Conservation (phyloP, 2,797 vertebrate species). For the Pangasius krempfi region DNA sequence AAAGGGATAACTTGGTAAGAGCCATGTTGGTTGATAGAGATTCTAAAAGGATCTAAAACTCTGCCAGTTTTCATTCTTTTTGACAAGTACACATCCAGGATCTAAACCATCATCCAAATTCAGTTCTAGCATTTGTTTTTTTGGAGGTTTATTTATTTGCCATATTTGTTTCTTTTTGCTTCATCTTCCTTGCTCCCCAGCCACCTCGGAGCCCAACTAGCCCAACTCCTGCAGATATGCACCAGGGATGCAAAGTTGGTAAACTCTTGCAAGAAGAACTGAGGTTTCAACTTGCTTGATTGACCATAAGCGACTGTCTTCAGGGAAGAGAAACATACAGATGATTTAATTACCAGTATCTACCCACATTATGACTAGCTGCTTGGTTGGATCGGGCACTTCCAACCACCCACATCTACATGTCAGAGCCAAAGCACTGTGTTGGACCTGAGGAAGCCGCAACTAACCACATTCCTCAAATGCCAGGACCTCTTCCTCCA, state of each 20-base stretch:
- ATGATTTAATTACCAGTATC: no score
- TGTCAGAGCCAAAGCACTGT: no score
- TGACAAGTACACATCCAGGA: no score
- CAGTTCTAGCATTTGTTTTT: background rate
- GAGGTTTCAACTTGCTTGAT: background rate
- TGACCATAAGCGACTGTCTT: background rate
- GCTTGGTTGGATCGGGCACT: no score
- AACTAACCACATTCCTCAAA: no score
- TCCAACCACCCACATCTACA: no score
- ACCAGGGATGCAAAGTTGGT: background rate
- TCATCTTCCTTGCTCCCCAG: background rate
- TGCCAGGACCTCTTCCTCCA: no score
- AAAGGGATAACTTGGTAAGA: background rate
- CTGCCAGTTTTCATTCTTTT: background rate
- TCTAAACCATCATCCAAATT: background rate
- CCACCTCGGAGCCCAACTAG: background rate
- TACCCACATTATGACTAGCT: no score
- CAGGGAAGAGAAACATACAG: no score
- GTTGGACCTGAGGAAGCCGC: no score
- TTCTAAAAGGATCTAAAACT: background rate
- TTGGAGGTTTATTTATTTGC: background rate
- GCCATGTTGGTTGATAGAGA: background rate
- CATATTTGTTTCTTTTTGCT: background rate
- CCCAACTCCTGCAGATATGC: background rate
- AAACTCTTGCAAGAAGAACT: background rate